Conservation (phyloP, 2,888 invertebrate genomes). For the Chrysopilus asiliformis region DNA sequence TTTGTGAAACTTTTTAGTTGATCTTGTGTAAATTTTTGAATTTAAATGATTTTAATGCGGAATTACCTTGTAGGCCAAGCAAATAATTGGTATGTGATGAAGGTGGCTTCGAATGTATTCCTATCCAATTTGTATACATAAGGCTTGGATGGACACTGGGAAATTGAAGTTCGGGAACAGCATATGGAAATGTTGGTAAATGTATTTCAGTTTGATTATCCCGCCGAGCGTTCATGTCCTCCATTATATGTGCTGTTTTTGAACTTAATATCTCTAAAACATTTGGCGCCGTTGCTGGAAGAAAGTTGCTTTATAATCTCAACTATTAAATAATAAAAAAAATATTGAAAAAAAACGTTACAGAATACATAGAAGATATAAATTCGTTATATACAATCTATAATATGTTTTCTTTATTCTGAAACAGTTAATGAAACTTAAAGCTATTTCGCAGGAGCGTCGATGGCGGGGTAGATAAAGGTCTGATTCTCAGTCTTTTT, state of each 20-base stretch:
- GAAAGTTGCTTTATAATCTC: not conserved
- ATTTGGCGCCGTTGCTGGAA: slow-evolving; percentile 19
- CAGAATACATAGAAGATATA: too few species aligned
- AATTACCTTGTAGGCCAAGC: slow-evolving; percentile 52
- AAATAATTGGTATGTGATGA: slow-evolving; percentile 36
- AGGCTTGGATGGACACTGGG: slow-evolving; percentile 15
- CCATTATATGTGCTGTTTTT: slow-evolving; percentile 16
- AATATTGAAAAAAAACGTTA: slow-evolving; percentile 3
- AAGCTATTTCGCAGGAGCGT: too few species aligned
- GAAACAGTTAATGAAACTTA: too few species aligned
- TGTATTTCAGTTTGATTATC: slow-evolving; percentile 11
- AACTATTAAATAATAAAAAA: not conserved
- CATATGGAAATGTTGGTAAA: slow-evolving; percentile 9
- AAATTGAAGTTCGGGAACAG: slow-evolving; percentile 9
- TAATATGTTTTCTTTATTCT: too few species aligned
- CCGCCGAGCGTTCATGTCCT: slow-evolving; percentile 9
- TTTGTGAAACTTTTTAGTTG: too few species aligned
- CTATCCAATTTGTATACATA: slow-evolving; percentile 25
- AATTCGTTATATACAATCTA: too few species aligned
- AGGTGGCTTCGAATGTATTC: slow-evolving; percentile 27
- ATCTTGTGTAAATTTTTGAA: too few species aligned
- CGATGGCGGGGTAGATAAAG: too few species aligned
- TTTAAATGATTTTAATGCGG: too few species aligned
- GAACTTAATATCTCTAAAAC: slow-evolving; percentile 17
- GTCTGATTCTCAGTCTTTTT: too few species aligned